Evolutionary conservation across 2,113 vertebrate genomes (phyloP).

Genomic region (Turnix velox): DNA sequence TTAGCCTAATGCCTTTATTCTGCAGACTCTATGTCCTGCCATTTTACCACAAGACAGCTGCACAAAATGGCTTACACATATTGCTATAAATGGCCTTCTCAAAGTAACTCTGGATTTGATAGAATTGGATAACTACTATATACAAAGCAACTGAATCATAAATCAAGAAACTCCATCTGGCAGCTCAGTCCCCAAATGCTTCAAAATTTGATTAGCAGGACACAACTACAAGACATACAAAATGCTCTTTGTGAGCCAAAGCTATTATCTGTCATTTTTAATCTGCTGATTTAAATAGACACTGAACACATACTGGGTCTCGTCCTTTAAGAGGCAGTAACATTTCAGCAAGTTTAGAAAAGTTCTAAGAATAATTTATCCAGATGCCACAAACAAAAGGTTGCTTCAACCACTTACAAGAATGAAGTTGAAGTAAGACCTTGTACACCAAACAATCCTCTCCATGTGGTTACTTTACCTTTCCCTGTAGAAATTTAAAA

Average conservation of each 20-base stretch:
- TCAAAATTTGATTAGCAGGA: constrained; percentile 13
- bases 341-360: background rate
- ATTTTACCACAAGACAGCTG: background rate
- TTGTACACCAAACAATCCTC: background rate
- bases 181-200: background rate
- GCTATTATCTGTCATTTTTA: constrained; percentile 32
- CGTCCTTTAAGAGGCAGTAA: background rate
- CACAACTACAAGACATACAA: constrained; percentile 1
- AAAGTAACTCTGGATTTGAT: background rate
- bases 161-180: constrained; percentile 19
- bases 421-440: background rate
- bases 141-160: background rate
- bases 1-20: background rate
- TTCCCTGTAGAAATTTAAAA: background rate
- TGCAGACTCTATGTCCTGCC: background rate
- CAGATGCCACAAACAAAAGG: background rate
- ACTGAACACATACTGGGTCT: constrained; percentile 2
- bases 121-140: background rate
- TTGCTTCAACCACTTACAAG: background rate
- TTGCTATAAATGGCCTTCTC: background rate
- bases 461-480: background rate
- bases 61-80: background rate
- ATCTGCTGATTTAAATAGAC: constrained; percentile 38
- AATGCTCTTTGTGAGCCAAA: constrained; percentile 34
- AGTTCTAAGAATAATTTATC: background rate